Conservation (phyloP, 2,888 invertebrate species). For the Adelphocoris suturalis region DNA sequence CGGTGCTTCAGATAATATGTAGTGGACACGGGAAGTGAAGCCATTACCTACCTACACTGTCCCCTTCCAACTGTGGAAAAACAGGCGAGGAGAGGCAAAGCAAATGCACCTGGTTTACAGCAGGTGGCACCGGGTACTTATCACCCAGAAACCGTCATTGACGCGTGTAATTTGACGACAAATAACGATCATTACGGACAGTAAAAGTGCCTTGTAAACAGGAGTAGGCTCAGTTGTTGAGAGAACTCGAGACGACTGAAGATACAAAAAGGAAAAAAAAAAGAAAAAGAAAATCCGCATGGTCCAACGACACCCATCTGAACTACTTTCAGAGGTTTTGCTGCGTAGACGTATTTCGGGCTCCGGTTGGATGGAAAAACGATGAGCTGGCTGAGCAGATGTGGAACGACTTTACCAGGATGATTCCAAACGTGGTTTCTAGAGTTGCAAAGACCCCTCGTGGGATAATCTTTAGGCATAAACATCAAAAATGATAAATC, state of each 20-base stretch:
- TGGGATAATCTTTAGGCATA: too few species aligned
- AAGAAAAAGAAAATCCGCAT: neutral
- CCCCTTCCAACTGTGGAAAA: too few species aligned
- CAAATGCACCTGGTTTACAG: neutral
- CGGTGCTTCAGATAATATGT: too few species aligned
- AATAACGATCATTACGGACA: constrained; percentile 10
- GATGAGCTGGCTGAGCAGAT: neutral
- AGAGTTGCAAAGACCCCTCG: too few species aligned
- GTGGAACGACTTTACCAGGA: neutral
- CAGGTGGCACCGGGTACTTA: constrained; percentile 2
- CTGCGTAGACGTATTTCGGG: neutral
- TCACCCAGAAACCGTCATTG: neutral
- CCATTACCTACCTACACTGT: too few species aligned
- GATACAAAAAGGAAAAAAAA: too few species aligned
- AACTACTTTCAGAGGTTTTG: neutral
- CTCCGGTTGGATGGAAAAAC: neutral
- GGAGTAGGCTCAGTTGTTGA: neutral
- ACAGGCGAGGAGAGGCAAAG: neutral
- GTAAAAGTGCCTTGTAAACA: neutral
- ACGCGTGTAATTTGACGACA: constrained; percentile 4
- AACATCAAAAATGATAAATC: too few species aligned
- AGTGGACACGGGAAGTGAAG: too few species aligned
- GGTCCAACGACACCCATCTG: neutral
- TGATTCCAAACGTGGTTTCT: too few species aligned
- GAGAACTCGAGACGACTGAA: neutral